These are phyloP conservation scores for Ondatra zibethicus DNA, from an alignment of 2,113 vertebrate genomes.

Conservation along the genomic window DNA sequence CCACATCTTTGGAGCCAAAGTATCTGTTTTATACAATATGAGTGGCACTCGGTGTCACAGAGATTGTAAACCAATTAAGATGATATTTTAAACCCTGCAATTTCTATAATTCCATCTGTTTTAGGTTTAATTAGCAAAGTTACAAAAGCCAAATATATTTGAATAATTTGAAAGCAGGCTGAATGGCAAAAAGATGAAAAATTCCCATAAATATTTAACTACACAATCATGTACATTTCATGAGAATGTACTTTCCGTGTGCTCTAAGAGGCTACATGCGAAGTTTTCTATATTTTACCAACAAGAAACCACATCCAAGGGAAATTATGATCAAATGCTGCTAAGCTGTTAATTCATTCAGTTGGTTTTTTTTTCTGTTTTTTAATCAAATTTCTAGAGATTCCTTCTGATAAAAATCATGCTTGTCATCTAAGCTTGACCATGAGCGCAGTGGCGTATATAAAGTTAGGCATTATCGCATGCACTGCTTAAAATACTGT, in stretches of 20 bases:
- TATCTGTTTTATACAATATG: conserved; percentile 85
- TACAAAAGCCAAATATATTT: conserved; percentile 91
- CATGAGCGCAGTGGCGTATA: neutral
- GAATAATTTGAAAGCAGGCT: conserved; percentile 89
- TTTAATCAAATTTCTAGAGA: conserved; percentile 57
- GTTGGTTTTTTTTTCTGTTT: conserved; percentile 13
- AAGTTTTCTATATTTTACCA: conserved; percentile 65
- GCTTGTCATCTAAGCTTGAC: conserved; percentile 21
- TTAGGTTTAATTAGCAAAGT: conserved; percentile 90
- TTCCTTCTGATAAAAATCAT: conserved; percentile 45
- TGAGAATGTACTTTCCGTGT: conserved; percentile 52
- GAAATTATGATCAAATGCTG: conserved; percentile 56
- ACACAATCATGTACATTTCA: conserved; percentile 78
- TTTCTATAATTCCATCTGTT: conserved; percentile 91
- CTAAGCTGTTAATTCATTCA: conserved; percentile 69
- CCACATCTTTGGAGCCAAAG: conserved; percentile 80
- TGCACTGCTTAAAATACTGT: neutral
- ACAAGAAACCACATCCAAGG: conserved; percentile 44
- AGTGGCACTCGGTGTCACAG: conserved; percentile 87
- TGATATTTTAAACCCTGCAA: conserved; percentile 89
- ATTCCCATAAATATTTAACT: conserved; percentile 84
- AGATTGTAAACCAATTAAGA: conserved; percentile 91
- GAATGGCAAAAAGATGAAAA: conserved; percentile 85
- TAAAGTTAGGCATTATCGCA: neutral
- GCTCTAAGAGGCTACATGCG: conserved; percentile 56